phyloP scores from a whole-genome alignment of 2,113 vertebrate genomes.

The Epinephelus cyanopodus region DNA sequence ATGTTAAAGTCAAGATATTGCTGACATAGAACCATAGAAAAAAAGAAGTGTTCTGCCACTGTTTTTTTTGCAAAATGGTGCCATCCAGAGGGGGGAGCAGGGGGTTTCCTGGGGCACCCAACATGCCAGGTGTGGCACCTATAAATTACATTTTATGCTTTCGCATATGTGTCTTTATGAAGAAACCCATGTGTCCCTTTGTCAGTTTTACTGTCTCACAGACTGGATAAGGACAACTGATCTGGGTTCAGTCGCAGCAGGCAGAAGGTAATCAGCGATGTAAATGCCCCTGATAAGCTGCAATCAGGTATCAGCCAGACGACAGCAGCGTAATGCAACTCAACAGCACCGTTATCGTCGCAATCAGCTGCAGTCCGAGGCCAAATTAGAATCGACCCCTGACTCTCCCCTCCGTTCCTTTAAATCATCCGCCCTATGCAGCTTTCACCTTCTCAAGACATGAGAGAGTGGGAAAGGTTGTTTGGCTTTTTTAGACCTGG shows the following conservation, averaged over 20 bases:
- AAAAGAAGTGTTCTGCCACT: too few relatives aligned
- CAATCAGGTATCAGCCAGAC: conserved; percentile 76
- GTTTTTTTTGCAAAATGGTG: too few relatives aligned
- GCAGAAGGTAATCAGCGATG: conserved; percentile 63
- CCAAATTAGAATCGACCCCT: conserved; percentile 78
- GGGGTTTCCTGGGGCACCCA: too few relatives aligned
- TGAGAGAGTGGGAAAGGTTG: background rate
- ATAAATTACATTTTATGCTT: background rate
- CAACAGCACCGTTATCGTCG: conserved; percentile 70
- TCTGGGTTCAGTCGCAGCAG: conserved; percentile 30
- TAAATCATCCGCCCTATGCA: conserved; percentile 28
- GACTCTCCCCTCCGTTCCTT: conserved; percentile 52
- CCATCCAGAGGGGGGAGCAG: too few relatives aligned
- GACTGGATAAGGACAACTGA: conserved; percentile 21
- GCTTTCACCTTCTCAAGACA: conserved; percentile 31
- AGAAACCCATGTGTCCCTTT: background rate
- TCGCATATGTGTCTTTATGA: background rate
- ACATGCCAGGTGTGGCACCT: too few relatives aligned
- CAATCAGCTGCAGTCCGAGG: conserved; percentile 61
- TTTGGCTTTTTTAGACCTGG: background rate
- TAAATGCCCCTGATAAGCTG: conserved; percentile 68
- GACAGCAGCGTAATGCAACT: conserved; percentile 69
- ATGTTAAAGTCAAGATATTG: too few relatives aligned
- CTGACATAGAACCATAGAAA: too few relatives aligned
- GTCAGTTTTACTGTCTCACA: conserved; percentile 36